These are phyloP conservation scores for Thumatha senex DNA, from an alignment of 2,888 invertebrate genomes.

Conservation along the genomic window DNA sequence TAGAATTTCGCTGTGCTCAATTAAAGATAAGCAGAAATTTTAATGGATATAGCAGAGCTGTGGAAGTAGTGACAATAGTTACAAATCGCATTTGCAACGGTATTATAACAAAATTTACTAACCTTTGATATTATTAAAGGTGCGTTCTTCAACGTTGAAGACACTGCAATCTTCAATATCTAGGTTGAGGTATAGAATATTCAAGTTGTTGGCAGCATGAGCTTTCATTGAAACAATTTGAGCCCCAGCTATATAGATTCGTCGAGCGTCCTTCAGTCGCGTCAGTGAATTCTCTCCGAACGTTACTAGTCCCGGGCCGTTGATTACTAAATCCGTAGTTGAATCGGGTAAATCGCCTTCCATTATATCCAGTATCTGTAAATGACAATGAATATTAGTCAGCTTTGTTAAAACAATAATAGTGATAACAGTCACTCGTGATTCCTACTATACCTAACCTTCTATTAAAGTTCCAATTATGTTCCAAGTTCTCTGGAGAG, in stretches of 20 bases:
- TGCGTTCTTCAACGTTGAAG: slow-evolving; percentile 84
- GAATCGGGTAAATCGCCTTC: slow-evolving; percentile 82
- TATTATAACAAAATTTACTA: slow-evolving; percentile 23
- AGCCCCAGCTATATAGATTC: slow-evolving; percentile 80
- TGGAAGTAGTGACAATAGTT: slow-evolving; percentile 16
- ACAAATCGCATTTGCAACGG: slow-evolving; percentile 15
- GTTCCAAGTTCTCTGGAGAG: too few species aligned
- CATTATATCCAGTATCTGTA: slow-evolving; percentile 75
- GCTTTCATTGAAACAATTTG: slow-evolving; percentile 81
- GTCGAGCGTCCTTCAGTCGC: slow-evolving; percentile 77
- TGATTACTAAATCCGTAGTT: slow-evolving; percentile 83
- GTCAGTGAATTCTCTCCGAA: slow-evolving; percentile 83
- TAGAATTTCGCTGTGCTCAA: not conserved
- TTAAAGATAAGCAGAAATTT: not conserved
- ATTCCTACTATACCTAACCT: too few species aligned
- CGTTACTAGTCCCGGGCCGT: slow-evolving; percentile 80
- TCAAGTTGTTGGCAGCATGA: slow-evolving; percentile 84
- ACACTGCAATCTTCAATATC: slow-evolving; percentile 84
- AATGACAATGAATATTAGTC: slow-evolving; percentile 16
- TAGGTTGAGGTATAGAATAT: slow-evolving; percentile 83
- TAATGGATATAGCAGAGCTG: not conserved
- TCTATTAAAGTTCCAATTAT: too few species aligned
- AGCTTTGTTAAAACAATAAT: not conserved
- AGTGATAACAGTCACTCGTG: too few species aligned
- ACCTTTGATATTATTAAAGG: slow-evolving; percentile 85